Base-by-base conservation (phyloP, 2,888 invertebrate genomes). In the Catocala sponsa region DNA sequence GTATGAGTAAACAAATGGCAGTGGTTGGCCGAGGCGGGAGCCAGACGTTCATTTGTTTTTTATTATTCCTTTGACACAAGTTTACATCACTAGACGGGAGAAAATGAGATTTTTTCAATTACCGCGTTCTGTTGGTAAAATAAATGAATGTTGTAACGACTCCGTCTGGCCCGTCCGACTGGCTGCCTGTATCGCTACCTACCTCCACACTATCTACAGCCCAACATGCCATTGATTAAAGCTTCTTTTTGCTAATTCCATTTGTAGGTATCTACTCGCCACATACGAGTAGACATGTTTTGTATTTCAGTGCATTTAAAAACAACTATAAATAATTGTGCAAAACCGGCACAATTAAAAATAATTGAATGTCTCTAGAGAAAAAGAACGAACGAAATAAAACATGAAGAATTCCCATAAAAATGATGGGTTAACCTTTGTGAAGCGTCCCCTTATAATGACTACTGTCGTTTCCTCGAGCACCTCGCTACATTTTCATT, bases 21-120 rank as follows among this genome's bases (percentile, higher is more conserved):
- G 47, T 59, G 58, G 60, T 64, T 51, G 59, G 49, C 63, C 63
- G 67, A 63, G 55, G 53, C 62, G 72, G 71, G 59, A 55, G 76
- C 70, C 76, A 80, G 76, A 74, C 72, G 64, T 63, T 70, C 70
- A 72, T 76, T 80, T 76, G 70, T 74, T 74, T 81, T 79, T 77
- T 80, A 74, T 72, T 79, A 80, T 78, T 74, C 74, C 62, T 71
- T 69, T 72, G 65, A 74, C 76, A 75, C 85, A 87, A 86, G 82
- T 87, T 85, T 85, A 80, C 79, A 73, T 83, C 83, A 85, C 83
- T 84, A 86, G 85, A 80, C 81, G 79, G 77, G 79, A 76, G 78
- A 76, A 87, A 87, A 88, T 88, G 86, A 90, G 88, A 88, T 84
- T 87, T 91, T 91, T 91, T 85, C 91, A 92, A 91, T 91, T 91